Evolutionary conservation across 2,113 vertebrate genomes (phyloP).

Genomic region (Ciconia maguari): DNA sequence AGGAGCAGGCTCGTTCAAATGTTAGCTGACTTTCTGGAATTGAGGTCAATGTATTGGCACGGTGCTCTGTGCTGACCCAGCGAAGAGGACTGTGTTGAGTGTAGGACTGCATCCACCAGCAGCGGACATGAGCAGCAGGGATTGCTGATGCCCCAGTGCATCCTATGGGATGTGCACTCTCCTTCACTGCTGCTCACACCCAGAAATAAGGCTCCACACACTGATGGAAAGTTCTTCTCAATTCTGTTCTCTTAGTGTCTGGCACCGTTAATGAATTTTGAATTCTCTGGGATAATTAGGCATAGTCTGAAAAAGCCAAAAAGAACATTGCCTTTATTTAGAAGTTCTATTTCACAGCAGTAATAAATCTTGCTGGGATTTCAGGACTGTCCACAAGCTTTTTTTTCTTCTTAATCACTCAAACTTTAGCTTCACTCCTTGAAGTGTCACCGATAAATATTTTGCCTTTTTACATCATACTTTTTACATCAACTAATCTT

Average conservation of each 20-base stretch:
- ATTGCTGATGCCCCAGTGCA: neutral
- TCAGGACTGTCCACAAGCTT: neutral
- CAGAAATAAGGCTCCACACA: neutral
- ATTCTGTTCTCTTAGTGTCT: neutral
- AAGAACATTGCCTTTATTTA: neutral
- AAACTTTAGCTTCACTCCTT: neutral
- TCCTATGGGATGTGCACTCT: neutral
- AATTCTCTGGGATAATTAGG: neutral
- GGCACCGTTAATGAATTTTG: neutral
- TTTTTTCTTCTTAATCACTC: neutral
- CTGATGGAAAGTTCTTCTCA: neutral
- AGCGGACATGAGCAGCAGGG: neutral
- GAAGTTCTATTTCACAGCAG: neutral
- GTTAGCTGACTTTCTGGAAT: neutral
- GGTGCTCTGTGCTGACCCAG: neutral
- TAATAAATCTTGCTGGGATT: neutral
- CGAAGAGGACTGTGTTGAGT: rapidly evolving
- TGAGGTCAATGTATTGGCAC: neutral
- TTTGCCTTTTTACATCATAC: neutral
- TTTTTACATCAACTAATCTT: neutral
- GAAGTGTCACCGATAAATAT: neutral
- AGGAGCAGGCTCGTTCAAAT: rapidly evolving
- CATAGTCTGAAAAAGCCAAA: neutral
- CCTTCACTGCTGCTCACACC: neutral
- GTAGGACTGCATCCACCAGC: neutral